These are phyloP conservation scores for Lepus oiostolus DNA, from an alignment of 2,797 vertebrate genomes.

Conservation along the genomic window DNA sequence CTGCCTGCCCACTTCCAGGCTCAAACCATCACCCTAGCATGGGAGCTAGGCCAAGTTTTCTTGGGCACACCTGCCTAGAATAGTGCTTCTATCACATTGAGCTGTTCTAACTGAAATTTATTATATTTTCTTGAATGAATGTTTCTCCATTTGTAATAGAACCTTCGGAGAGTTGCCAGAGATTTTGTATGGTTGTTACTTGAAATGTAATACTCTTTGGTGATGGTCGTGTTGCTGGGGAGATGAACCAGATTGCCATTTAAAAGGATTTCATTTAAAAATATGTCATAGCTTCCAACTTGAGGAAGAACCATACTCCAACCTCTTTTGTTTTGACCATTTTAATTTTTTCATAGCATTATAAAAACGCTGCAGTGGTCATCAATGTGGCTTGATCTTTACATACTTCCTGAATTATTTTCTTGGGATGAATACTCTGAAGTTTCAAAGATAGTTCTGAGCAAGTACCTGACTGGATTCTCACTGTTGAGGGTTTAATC, in stretches of 20 bases:
- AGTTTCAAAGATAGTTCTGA: constrained; percentile 7
- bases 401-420: neutral
- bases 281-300: constrained; percentile 23
- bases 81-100: neutral
- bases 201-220: constrained; percentile 22
- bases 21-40: neutral
- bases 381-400: neutral
- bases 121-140: constrained; percentile 43
- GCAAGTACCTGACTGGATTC: neutral
- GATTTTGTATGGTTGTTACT: constrained; percentile 21
- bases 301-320: constrained; percentile 25
- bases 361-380: neutral
- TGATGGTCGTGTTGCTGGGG: neutral
- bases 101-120: constrained; percentile 19
- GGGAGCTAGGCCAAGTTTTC: neutral
- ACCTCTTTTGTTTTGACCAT: neutral
- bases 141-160: constrained; percentile 44
- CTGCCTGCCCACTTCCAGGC: neutral
- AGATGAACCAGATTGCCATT: neutral
- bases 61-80: neutral
- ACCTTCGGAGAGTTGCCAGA: constrained; percentile 38
- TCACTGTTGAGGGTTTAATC: neutral
- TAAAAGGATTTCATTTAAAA: constrained; percentile 12
- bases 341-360: neutral
- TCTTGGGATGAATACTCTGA: neutral